Conservation (phyloP, 2,797 vertebrate species). For the Myripristis jacobus region DNA sequence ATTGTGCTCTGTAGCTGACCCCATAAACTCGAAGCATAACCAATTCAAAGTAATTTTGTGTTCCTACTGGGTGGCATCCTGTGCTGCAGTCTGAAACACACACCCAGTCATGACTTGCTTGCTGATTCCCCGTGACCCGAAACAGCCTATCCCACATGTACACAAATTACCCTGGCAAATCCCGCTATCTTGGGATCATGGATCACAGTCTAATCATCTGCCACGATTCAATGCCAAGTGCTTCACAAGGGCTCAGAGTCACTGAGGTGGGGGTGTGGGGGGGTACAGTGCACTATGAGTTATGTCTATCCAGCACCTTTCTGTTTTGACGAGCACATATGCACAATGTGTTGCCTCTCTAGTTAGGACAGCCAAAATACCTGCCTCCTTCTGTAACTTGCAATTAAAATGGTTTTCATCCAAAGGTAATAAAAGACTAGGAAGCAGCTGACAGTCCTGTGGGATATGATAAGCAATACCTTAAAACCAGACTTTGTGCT, state of each 20-base stretch:
- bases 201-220: slow-evolving; percentile 15
- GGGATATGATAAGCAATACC: too few relatives aligned
- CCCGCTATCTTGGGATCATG: slow-evolving; percentile 13
- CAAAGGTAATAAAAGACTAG: too few relatives aligned
- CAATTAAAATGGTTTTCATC: too few relatives aligned
- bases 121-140: neutral
- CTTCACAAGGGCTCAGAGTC: slow-evolving; percentile 14
- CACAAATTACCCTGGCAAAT: slow-evolving; percentile 14
- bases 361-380: too few relatives aligned
- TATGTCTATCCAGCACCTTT: slow-evolving; percentile 4
- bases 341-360: too few relatives aligned
- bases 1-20: neutral
- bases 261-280: too few relatives aligned
- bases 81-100: neutral
- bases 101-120: slow-evolving; percentile 10
- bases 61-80: neutral
- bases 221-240: slow-evolving; percentile 12
- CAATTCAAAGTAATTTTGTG: slow-evolving; percentile 15
- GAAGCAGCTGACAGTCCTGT: too few relatives aligned
- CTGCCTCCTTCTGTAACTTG: too few relatives aligned
- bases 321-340: neutral
- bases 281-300: neutral
- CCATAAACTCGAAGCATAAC: slow-evolving; percentile 8
- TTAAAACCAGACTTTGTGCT: too few relatives aligned
- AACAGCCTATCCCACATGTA: slow-evolving; percentile 23